phyloP scores from a whole-genome alignment of 2,797 vertebrate species.

The Sparus aurata region DNA sequence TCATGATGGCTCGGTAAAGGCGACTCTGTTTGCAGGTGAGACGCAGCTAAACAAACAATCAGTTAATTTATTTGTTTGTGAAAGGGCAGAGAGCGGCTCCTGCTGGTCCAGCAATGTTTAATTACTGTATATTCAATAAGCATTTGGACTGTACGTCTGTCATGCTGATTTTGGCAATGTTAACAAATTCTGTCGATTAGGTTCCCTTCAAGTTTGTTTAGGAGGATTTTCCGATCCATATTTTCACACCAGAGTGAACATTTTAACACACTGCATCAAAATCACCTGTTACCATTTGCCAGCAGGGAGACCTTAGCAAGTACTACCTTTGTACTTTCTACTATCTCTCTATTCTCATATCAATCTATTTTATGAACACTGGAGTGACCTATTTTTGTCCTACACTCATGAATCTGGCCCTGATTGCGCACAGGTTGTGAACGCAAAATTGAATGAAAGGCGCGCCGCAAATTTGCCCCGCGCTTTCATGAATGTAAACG shows the following conservation, averaged over 20 bases:
- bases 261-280: background rate
- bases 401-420: background rate
- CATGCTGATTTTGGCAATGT: too few relatives aligned
- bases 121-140: conserved; percentile 14
- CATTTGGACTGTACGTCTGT: background rate
- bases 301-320: too few relatives aligned
- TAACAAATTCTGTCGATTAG: background rate
- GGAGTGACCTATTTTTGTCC: background rate
- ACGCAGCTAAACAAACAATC: conserved; percentile 8
- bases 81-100: conserved; percentile 13
- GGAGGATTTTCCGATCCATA: background rate
- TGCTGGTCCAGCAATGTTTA: background rate
- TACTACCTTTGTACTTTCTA: too few relatives aligned
- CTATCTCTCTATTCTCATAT: too few relatives aligned
- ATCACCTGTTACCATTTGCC: too few relatives aligned
- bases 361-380: background rate
- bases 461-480: conserved; percentile 7
- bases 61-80: background rate
- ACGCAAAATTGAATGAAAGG: conserved; percentile 40
- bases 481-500: conserved; percentile 27
- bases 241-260: background rate
- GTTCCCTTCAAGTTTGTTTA: background rate
- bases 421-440: conserved; percentile 30
- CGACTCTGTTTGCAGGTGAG: conserved; percentile 9
- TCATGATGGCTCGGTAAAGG: background rate